Base-by-base conservation (phyloP, 2,113 vertebrate genomes). In the Malurus elegans region DNA sequence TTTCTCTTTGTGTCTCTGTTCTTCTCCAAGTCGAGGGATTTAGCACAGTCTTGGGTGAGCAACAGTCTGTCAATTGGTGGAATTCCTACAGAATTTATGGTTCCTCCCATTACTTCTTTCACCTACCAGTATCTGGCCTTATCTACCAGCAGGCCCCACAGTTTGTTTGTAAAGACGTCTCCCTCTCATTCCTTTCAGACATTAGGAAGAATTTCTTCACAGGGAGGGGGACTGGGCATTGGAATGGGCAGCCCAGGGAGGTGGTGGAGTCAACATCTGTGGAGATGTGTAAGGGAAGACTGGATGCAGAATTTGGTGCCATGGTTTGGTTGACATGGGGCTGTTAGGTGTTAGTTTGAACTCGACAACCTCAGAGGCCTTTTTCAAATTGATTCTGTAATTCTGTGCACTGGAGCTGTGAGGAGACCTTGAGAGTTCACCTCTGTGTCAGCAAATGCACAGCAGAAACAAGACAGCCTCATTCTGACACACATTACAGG, bases 251-350 rank as follows among this genome's bases (percentile, higher is more conserved):
- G 29, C 9, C 38, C 47, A 2, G n/a, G n/a, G 61, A 61, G 20
- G 19, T 3, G 17, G 3, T n/a, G 69, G 38, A 18, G 7, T 15
- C 53, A 40, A 24, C 0, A 0, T 12, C 32, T 9, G 44, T 10
- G 44, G 44, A 32, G 15, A 3, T 17, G 21, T 6, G 6, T 31
- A 48, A 42, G 11, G n/a, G 16, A 47, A 20, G 23, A 2, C 18
- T 24, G 58, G 44, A 23, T 5, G 6, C 2, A 19, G 61, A 28
- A 28, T 38, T 53, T 14, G 2, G 5, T 2, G 45, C 38, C 8
- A 0, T 34, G 38, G 5, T 18, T 29, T 38, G 38, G 12, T 14
- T n/a, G 24, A 10, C 14, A 29, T 2, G 24, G 54, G 4, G 8
- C 3, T 47, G 18, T 53, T 25, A 0, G 7, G 38, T 7, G 58